Evolutionary conservation across 2,888 invertebrate species (phyloP), one percentile per base, ranked within the genome.

Genomic region (Euplagia quadripunctaria): DNA sequence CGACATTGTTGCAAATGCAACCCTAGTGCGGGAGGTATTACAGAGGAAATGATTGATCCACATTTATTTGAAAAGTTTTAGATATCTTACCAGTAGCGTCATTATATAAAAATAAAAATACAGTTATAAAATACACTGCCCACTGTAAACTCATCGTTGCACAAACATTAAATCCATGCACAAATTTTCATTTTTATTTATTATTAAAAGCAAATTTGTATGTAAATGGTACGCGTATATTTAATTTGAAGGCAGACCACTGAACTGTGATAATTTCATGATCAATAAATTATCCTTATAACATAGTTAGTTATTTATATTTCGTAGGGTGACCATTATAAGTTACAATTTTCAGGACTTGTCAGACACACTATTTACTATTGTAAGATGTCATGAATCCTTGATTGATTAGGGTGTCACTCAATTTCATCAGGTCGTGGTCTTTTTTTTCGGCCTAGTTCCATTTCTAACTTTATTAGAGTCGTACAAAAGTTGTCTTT

Each of bases 251-350:
- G 49, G 51, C 9, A 9, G 31, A 31, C 16, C 9, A 16, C 31
- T 17, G 14, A 41, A 41, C 51, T 51, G 41, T 51, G 11, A 51
- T 12, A 49, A n/a, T n/a, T n/a, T n/a, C 3, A 51, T 9, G 2
- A 6, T 31, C 31, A 16, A 31, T 31, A 16, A 49, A 58, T 68
- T 68, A 68, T 68, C 58, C 68, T 68, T 16, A 17, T 68, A 20
- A 16, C 7, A 49, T 12, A 16, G 11, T 20, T 20, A 16, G 14
- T 6, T 58, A 20, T 43, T 55, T 14, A 31, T 8, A n/a, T 55
- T 20, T n/a, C 3, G 42, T 52, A 68, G 55, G 55, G 52, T n/a
- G 55, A 68, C 67, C 20, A 41, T 67, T 17, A 17, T n/a, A 8
- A 9, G 55, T 55, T 17, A 4, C 55, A 55, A 9, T 31, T n/a